Evolutionary conservation across 2,113 vertebrate genomes (phyloP).

Genomic region (Potamarius usumacintae): DNA sequence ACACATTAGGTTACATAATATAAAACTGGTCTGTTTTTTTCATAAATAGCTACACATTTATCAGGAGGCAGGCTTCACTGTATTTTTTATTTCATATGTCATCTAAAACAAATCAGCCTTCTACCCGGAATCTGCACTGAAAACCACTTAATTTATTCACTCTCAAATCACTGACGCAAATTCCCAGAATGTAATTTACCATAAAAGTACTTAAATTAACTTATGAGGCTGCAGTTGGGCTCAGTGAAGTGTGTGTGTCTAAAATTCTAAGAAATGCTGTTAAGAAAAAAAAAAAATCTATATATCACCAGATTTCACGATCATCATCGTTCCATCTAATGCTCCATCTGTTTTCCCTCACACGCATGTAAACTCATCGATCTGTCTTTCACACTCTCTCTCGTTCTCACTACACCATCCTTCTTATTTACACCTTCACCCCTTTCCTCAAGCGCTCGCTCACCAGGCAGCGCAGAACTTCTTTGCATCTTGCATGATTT

Average conservation of each 20-base stretch:
- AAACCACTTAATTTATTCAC: neutral
- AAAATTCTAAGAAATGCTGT: neutral
- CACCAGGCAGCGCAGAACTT: conserved; percentile 22
- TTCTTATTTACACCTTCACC: conserved; percentile 48
- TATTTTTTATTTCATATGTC: neutral
- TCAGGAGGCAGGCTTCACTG: neutral
- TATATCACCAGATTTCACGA: too few species aligned
- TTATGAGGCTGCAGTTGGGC: neutral
- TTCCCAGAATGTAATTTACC: neutral
- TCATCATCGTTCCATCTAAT: conserved; percentile 4
- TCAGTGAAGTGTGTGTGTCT: neutral
- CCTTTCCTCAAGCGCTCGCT: conserved; percentile 29
- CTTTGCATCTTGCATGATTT: conserved; percentile 34
- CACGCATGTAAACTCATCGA: conserved; percentile 28
- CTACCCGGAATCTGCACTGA: neutral
- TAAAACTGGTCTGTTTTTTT: neutral
- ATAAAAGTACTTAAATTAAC: neutral
- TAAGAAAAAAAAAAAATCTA: too few species aligned
- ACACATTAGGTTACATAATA: neutral
- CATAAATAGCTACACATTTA: neutral
- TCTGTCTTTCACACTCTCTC: conserved; percentile 30
- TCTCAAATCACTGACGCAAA: neutral
- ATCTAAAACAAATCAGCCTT: neutral
- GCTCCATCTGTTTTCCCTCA: conserved; percentile 42
- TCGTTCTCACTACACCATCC: conserved; percentile 31